Evolutionary conservation across 2,888 invertebrate species (phyloP).

Genomic region (Hemicrepidius hirtus): DNA sequence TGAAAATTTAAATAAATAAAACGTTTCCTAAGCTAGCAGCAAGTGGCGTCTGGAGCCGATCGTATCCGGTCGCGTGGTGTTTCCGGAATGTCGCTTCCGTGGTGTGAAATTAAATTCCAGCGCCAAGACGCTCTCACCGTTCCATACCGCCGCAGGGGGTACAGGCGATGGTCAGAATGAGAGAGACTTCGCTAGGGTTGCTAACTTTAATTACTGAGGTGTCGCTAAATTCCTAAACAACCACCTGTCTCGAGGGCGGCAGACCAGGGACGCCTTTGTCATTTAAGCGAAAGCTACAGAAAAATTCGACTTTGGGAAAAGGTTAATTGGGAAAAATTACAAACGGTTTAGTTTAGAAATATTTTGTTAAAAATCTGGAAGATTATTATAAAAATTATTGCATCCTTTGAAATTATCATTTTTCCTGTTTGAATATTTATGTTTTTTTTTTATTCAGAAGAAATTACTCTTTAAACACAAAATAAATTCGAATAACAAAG

Average conservation of each 20-base stretch:
- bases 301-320: not conserved
- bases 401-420: no score
- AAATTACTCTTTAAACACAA: no score
- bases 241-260: conserved; percentile 58
- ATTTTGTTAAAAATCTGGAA: no score
- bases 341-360: no score
- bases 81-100: conserved; percentile 62
- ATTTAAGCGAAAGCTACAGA: not conserved
- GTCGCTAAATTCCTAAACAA: conserved; percentile 64
- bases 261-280: conserved; percentile 6
- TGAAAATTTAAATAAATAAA: not conserved
- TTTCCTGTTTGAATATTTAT: no score
- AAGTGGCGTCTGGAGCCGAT: conserved; percentile 44
- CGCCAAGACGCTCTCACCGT: conserved; percentile 60
- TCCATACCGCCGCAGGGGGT: conserved; percentile 36
- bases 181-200: conserved; percentile 57
- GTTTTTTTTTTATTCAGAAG: no score
- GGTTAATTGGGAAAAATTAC: no score
- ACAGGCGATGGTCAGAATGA: conserved; percentile 50
- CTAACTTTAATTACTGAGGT: conserved; percentile 64
- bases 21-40: not conserved
- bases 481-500: no score
- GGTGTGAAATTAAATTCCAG: conserved; percentile 67
- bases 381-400: no score
- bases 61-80: conserved; percentile 49